A percentile compares a stretch with the other conserved stretches of the same genome.
phyloP scores from a whole-genome alignment of 64 coral and sea anemone genomes.

The Montipora efflorescens region DNA sequence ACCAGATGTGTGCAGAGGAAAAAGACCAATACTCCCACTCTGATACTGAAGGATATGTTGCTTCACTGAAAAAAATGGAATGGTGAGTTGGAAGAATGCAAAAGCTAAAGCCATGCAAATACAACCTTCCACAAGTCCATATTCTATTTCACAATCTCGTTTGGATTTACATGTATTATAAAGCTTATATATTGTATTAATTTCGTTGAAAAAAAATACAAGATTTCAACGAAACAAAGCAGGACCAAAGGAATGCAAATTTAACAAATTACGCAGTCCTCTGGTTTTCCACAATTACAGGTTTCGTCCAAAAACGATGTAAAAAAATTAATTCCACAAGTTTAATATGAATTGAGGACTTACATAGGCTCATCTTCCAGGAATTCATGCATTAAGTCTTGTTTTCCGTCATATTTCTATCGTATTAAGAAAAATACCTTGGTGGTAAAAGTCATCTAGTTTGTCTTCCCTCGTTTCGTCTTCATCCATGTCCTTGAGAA shows the following conservation, averaged over 20 bases:
- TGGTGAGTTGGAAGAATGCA: background rate
- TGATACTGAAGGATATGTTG: constrained; percentile 89
- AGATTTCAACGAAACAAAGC: no score
- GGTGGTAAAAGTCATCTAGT: constrained; percentile 15
- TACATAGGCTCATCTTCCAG: background rate
- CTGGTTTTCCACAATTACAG: no score
- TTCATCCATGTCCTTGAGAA: background rate
- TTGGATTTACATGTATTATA: no score
- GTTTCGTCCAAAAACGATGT: no score
- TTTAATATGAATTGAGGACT: no score
- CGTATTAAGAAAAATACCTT: background rate
- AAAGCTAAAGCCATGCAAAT: background rate
- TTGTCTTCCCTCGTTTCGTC: constrained; percentile 7
- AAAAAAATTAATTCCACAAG: no score
- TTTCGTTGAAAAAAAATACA: no score
- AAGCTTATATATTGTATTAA: no score
- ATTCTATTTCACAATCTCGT: no score
- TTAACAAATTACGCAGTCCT: background rate
- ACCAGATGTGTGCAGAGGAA: constrained; percentile 75
- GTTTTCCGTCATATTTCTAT: background rate
- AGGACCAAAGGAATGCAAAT: background rate
- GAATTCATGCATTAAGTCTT: background rate
- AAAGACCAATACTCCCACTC: constrained; percentile 96
- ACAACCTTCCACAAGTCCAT: no score
- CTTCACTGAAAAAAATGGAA: constrained; percentile 63